phyloP scores from a whole-genome alignment of 2,797 vertebrate genomes.

The Spinibarbus caldwelli region DNA sequence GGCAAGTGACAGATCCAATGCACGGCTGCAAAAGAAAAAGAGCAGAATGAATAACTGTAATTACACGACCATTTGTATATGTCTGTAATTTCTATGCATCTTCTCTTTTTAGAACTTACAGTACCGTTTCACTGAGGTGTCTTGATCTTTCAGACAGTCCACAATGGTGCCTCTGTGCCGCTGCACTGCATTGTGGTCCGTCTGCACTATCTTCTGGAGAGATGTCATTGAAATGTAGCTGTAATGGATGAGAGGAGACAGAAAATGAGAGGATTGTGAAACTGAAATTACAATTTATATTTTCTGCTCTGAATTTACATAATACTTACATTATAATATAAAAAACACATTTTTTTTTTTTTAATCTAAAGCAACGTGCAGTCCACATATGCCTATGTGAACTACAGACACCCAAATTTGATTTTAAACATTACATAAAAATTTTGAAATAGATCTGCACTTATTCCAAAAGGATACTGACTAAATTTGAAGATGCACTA shows the following conservation, averaged over 20 bases:
- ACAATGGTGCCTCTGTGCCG: conserved; percentile 89
- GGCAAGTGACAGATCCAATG: conserved; percentile 87
- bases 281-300: neutral
- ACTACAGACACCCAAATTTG: neutral
- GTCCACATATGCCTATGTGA: neutral
- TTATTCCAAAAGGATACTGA: neutral
- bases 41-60: neutral
- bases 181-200: conserved; percentile 88
- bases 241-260: conserved; percentile 10
- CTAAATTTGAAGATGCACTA: neutral
- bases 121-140: conserved; percentile 88
- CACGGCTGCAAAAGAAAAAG: conserved; percentile 74
- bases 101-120: neutral
- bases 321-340: neutral
- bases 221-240: conserved; percentile 91
- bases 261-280: neutral
- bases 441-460: neutral
- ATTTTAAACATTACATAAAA: neutral
- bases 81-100: neutral
- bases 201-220: conserved; percentile 86
- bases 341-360: neutral
- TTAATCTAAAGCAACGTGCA: neutral
- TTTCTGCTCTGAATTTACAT: neutral
- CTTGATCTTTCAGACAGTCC: conserved; percentile 87
- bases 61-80: neutral